These are phyloP conservation scores for Panagrolaimus sp. DNA, from an alignment of 1,140 invertebrate species.

Conservation along the genomic window DNA sequence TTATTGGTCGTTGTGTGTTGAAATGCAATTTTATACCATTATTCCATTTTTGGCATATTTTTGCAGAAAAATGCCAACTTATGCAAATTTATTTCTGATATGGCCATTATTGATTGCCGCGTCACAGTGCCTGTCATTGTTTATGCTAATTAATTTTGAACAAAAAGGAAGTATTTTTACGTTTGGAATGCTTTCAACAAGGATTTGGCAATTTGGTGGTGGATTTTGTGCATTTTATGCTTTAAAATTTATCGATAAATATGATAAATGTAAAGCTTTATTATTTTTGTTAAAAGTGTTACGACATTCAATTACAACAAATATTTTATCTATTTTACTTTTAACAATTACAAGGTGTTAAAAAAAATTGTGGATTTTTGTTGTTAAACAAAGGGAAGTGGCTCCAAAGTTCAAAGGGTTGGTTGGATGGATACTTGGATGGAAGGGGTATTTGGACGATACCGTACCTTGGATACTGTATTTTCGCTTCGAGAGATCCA, in stretches of 20 bases:
- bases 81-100: not conserved
- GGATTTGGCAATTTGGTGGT: slow-evolving; percentile 5
- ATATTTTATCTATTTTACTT: too few species aligned
- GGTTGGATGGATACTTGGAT: too few species aligned
- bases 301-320: too few species aligned
- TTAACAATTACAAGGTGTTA: too few species aligned
- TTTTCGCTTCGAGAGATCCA: too few species aligned
- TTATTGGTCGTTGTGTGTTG: not conserved
- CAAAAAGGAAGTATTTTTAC: not conserved
- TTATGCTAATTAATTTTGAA: not conserved
- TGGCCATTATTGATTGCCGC: not conserved
- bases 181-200: not conserved
- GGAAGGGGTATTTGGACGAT: too few species aligned
- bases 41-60: not conserved
- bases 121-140: not conserved
- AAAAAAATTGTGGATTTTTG: too few species aligned
- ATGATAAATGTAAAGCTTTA: not conserved
- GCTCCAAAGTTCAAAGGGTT: too few species aligned
- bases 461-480: too few species aligned
- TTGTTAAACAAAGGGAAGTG: too few species aligned
- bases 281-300: not conserved
- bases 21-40: slow-evolving; percentile 10
- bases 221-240: slow-evolving; percentile 4
- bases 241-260: not conserved
- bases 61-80: not conserved